A percentile compares a stretch with the other conserved stretches of the same genome.
phyloP scores from a whole-genome alignment of 2,113 vertebrate genomes.

The Anhinga anhinga region DNA sequence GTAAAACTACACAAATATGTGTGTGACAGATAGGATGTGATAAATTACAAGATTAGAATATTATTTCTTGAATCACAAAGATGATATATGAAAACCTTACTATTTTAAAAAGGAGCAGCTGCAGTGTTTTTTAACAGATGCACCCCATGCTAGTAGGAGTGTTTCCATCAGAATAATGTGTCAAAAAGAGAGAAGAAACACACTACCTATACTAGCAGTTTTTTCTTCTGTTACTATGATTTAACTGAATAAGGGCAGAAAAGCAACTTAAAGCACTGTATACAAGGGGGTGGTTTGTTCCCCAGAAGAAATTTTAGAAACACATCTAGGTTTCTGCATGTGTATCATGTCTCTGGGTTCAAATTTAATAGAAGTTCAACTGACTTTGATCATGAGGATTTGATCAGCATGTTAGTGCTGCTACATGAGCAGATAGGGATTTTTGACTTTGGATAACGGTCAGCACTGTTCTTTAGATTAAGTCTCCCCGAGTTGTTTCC shows the following conservation, averaged over 20 bases:
- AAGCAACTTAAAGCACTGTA: not conserved
- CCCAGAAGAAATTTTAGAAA: not conserved
- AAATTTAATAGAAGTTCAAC: not conserved
- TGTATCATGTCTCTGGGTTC: not conserved
- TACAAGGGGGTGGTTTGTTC: fast-evolving
- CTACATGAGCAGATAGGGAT: not conserved
- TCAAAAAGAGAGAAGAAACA: not conserved
- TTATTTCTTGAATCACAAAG: not conserved
- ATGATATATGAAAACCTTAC: not conserved
- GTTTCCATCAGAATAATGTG: not conserved
- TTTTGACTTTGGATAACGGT: not conserved
- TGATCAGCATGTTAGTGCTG: not conserved
- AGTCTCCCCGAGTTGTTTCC: not conserved
- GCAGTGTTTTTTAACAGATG: not conserved
- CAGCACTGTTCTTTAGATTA: not conserved
- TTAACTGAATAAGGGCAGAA: not conserved
- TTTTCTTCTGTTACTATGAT: not conserved
- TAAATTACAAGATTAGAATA: not conserved
- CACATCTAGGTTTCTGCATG: not conserved
- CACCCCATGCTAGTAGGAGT: not conserved
- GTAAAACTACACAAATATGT: not conserved
- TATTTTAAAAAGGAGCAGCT: not conserved
- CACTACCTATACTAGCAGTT: not conserved
- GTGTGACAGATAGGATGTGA: not conserved
- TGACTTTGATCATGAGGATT: not conserved